phyloP scores from a whole-genome alignment of 2,113 vertebrate genomes.

The Brachyistius frenatus region DNA sequence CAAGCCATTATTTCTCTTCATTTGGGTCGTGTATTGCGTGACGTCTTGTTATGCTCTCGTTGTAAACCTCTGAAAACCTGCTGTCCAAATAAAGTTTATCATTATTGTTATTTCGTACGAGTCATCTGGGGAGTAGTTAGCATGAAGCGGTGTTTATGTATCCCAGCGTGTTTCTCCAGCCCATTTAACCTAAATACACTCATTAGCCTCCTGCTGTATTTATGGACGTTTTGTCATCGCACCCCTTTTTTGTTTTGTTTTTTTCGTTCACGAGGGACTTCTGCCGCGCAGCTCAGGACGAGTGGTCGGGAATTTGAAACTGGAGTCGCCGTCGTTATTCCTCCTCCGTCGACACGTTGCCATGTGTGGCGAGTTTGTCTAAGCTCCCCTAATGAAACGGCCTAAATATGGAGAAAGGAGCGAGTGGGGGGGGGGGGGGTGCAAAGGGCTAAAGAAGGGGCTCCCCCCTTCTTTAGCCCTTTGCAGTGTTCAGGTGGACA shows the following conservation, averaged over 20 bases:
- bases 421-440: neutral
- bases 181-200: slow-evolving; percentile 64
- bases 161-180: slow-evolving; percentile 53
- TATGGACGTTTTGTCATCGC: slow-evolving; percentile 75
- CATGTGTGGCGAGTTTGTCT: slow-evolving; percentile 66
- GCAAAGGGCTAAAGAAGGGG: too few relatives aligned
- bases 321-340: slow-evolving; percentile 33
- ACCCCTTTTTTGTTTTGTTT: slow-evolving; percentile 6
- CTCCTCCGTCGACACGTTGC: slow-evolving; percentile 61
- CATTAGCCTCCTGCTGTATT: slow-evolving; percentile 65
- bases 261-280: slow-evolving; percentile 56
- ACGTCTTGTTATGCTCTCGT: neutral
- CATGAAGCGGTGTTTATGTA: slow-evolving; percentile 58
- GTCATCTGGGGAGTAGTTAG: slow-evolving; percentile 71
- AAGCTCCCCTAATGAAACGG: slow-evolving; percentile 59
- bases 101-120: slow-evolving; percentile 56
- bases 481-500: slow-evolving; percentile 33
- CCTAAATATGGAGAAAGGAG: slow-evolving; percentile 9
- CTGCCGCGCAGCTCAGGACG: slow-evolving; percentile 53
- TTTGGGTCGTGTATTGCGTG: neutral
- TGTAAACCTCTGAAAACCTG: slow-evolving; percentile 30
- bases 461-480: neutral
- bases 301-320: slow-evolving; percentile 69
- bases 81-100: slow-evolving; percentile 62
- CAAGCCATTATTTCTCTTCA: neutral